phyloP scores from a whole-genome alignment of 2,113 vertebrate species.

The Rhinolophus ferrumequinum region DNA sequence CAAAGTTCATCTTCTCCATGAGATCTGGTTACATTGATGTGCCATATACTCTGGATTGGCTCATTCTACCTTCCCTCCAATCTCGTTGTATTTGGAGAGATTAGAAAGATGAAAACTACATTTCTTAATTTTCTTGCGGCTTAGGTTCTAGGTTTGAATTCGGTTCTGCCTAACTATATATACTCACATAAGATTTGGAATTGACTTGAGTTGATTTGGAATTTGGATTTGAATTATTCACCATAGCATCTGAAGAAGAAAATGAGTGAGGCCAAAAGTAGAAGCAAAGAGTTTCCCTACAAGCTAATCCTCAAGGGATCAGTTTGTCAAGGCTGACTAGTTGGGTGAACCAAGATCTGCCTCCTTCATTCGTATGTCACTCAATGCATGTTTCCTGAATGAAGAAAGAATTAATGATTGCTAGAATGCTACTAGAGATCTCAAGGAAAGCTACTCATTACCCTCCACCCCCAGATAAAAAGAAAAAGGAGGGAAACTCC shows the following conservation, averaged over 20 bases:
- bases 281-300: background rate
- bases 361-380: background rate
- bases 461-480: background rate
- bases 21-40: background rate
- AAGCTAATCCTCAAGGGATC: background rate
- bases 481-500: background rate
- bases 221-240: background rate
- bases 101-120: background rate
- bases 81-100: background rate
- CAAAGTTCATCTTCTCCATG: background rate
- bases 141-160: constrained; percentile 5
- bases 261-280: background rate
- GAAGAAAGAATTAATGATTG: constrained; percentile 4
- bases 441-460: background rate
- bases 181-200: background rate
- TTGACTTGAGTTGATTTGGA: background rate
- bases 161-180: constrained; percentile 3
- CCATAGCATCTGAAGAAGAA: background rate
- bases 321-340: background rate
- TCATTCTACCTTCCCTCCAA: background rate
- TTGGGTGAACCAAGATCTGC: background rate
- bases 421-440: background rate
- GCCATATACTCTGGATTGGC: background rate
- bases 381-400: background rate
- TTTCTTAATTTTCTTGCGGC: constrained; percentile 32